phyloP scores from a whole-genome alignment of 2,113 vertebrate species.

The Ascaphus truei region DNA sequence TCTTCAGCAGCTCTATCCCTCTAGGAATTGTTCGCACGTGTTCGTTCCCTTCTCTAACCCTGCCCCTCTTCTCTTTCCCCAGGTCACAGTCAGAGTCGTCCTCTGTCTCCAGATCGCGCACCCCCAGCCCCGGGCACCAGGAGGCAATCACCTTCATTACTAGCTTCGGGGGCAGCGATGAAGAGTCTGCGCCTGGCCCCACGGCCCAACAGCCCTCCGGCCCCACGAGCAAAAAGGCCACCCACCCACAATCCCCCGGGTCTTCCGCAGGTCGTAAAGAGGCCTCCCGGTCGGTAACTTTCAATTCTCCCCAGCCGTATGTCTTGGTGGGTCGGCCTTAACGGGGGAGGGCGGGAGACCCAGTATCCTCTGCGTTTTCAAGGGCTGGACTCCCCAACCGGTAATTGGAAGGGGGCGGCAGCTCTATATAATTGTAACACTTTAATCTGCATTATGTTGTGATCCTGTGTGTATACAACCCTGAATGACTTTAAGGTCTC shows the following conservation, averaged over 20 bases:
- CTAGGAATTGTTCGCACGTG: too few species aligned
- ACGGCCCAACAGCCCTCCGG: slow-evolving; percentile 43
- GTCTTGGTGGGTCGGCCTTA: slow-evolving; percentile 11
- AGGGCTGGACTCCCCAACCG: slow-evolving; percentile 31
- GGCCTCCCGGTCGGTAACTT: slow-evolving; percentile 96
- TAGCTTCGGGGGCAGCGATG: slow-evolving; percentile 90
- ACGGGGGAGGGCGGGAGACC: slow-evolving; percentile 33
- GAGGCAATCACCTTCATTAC: slow-evolving; percentile 96
- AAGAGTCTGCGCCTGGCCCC: slow-evolving; percentile 62
- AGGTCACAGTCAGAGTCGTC: slow-evolving; percentile 79
- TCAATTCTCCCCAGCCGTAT: slow-evolving; percentile 48
- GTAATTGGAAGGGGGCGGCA: slow-evolving; percentile 33
- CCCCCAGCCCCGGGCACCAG: slow-evolving; percentile 68
- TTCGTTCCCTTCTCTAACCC: not conserved
- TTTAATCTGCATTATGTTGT: too few species aligned
- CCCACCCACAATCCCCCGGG: slow-evolving; percentile 61
- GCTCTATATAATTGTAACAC: too few species aligned
- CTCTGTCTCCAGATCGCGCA: slow-evolving; percentile 77
- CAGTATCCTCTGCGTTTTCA: slow-evolving; percentile 27
- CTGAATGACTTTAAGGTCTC: too few species aligned
- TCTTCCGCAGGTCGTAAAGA: slow-evolving; percentile 83
- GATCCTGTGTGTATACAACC: too few species aligned
- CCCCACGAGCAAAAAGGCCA: slow-evolving; percentile 52
- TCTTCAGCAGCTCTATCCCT: too few species aligned
- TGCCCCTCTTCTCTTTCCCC: not conserved